Evolutionary conservation across 2,888 invertebrate species (phyloP), one percentile per base, ranked within the genome.

Genomic region (Pelosia muscerda): DNA sequence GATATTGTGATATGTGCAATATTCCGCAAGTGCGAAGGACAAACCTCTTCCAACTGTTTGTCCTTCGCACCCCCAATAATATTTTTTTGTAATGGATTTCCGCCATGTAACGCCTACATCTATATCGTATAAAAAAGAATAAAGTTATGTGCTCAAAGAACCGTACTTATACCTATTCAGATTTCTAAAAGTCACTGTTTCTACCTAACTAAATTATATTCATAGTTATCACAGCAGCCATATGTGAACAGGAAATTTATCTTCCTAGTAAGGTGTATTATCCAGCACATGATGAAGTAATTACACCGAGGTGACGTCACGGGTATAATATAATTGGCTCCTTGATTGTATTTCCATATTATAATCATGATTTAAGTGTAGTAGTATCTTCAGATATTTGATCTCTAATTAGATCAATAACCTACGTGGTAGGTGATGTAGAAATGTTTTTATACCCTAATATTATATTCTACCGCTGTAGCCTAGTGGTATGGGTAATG

Each of bases 131-230:
- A n/a, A n/a, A n/a, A n/a, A n/a, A n/a, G n/a, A n/a, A n/a, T n/a
- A n/a, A n/a, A n/a, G n/a, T n/a, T n/a, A n/a, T n/a, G n/a, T n/a
- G n/a, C n/a, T n/a, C n/a, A n/a, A n/a, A n/a, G n/a, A n/a, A n/a
- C n/a, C n/a, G n/a, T n/a, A n/a, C n/a, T n/a, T n/a, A n/a, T n/a
- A n/a, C n/a, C n/a, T n/a, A n/a, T n/a, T n/a, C n/a, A n/a, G n/a
- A n/a, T n/a, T 38, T 38, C 2, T 15, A 4, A 3, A 38, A 15
- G 0, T 0, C 38, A 38, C 38, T 38, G 34, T 34, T n/a, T n/a
- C n/a, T n/a, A 64, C 68, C 67, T 69, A 70, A 8, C 5, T 6
- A n/a, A 9, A 49, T 49, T 2, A 49, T 49, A 49, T 34, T n/a
- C 13, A 2, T 34, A 4, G 11, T 23, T 22, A 68, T 67, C 28